A percentile compares a stretch with the other conserved stretches of the same genome.
Evolutionary conservation across 2,888 invertebrate species (phyloP).

Genomic region (Drosophila robusta): DNA sequence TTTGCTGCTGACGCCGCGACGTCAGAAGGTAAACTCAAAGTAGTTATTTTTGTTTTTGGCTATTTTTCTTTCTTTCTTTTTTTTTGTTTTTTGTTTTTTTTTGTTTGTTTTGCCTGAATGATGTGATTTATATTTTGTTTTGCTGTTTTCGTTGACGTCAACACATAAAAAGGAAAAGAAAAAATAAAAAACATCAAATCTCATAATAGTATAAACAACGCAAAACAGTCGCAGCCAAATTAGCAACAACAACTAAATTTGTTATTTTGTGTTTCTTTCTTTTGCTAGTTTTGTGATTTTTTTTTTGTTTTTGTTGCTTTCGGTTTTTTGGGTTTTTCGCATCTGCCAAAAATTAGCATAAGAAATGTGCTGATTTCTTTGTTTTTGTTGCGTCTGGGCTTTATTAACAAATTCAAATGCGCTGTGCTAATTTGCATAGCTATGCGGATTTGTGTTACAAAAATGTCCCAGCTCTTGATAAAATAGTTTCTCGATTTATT

Average conservation of each 20-base stretch:
- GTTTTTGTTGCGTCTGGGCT: slow-evolving; percentile 16
- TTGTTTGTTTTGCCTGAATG: slow-evolving; percentile 20
- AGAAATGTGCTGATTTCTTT: slow-evolving; percentile 75
- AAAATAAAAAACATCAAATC: slow-evolving; percentile 36
- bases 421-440: slow-evolving; percentile 68
- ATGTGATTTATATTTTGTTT: slow-evolving; percentile 55
- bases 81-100: slow-evolving; percentile 6
- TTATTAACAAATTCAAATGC: slow-evolving; percentile 44
- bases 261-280: slow-evolving; percentile 41
- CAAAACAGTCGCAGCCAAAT: slow-evolving; percentile 49
- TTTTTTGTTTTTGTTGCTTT: slow-evolving; percentile 45
- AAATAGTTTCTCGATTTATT: slow-evolving; percentile 45
- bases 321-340: slow-evolving; percentile 63
- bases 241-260: slow-evolving; percentile 51
- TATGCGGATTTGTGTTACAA: slow-evolving; percentile 76
- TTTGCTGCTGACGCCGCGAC: slow-evolving; percentile 17
- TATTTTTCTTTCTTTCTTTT: slow-evolving; percentile 10
- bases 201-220: slow-evolving; percentile 39
- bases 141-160: slow-evolving; percentile 66
- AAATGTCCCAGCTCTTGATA: slow-evolving; percentile 45
- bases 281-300: slow-evolving; percentile 31
- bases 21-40: slow-evolving; percentile 13
- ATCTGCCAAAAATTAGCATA: slow-evolving; percentile 75
- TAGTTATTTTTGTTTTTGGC: slow-evolving; percentile 11
- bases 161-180: slow-evolving; percentile 24